Evolutionary conservation across 2,797 vertebrate genomes (phyloP), one percentile per base, ranked within the genome.

Genomic region (Pipistrellus nathusii): DNA sequence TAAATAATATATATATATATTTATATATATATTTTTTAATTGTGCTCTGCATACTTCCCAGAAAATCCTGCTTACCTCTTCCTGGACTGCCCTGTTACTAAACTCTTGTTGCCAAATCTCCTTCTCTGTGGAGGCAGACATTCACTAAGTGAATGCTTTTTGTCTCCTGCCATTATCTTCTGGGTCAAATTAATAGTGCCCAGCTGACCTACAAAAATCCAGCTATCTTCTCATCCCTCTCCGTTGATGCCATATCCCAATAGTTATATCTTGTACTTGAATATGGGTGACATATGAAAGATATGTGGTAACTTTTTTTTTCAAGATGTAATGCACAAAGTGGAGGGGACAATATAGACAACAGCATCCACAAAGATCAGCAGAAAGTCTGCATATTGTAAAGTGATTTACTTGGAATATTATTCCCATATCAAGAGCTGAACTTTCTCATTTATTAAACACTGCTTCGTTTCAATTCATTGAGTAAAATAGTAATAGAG

Each of bases 401-500:
- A 51, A 90, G 32, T 41, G 41, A 85, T 57, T 85, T 57, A 44
- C 13, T 59, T 85, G 35, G 38, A 81, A 75, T 75, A 73, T 41
- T 80, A 73, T 75, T 75, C 8, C 21, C 14, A 6, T 85, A 75
- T 66, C 21, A 35, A 48, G 64, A n/a, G 32, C 30, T 85, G 75
- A 55, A 41, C 14, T 93, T 51, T 57, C 72, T 59, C 5, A 10
- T 68, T 81, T 72, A 27, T 68, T 69, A 59, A 76, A 41, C 20
- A n/a, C 20, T 77, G 35, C n/a, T 55, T 48, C 14, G 77, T 88
- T 88, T 80, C 18, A 9, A 91, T 80, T 73, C 23, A 46, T 59
- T 80, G 32, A 91, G 64, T 84, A 69, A 88, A 88, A 75, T 53
- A 80, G 51, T 68, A 80, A 85, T n/a, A 94, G 59, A 53, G 59